Evolutionary conservation across 2,888 invertebrate species (phyloP).

Genomic region (Syrista parreyssii): DNA sequence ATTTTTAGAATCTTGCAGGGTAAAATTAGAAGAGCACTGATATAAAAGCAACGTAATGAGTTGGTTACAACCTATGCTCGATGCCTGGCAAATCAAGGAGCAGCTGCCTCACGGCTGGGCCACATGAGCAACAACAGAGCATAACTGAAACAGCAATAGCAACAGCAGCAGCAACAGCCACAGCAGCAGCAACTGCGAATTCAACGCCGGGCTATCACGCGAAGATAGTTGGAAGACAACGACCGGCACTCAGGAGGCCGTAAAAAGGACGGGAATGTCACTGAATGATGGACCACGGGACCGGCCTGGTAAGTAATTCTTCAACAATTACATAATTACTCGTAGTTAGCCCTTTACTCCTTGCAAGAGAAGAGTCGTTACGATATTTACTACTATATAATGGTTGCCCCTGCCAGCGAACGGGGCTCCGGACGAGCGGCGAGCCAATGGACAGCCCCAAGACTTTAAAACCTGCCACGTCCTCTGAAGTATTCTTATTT

Average conservation of each 20-base stretch:
- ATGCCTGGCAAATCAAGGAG: slow-evolving; percentile 1
- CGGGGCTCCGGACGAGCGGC: slow-evolving; percentile 36
- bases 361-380: slow-evolving; percentile 54
- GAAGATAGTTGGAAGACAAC: slow-evolving; percentile 32
- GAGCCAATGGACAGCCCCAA: background rate
- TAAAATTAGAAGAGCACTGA: slow-evolving; percentile 53
- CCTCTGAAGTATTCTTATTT: background rate
- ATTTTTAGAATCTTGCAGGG: slow-evolving; percentile 16
- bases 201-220: slow-evolving; percentile 34
- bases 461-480: background rate
- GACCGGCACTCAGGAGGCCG: slow-evolving; percentile 56
- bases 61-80: slow-evolving; percentile 32
- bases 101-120: background rate
- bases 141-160: background rate
- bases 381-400: slow-evolving; percentile 66
- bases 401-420: slow-evolving; percentile 49
- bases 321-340: slow-evolving; percentile 65
- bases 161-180: slow-evolving; percentile 8
- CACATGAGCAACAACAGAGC: background rate
- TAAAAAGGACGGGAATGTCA: slow-evolving; percentile 65
- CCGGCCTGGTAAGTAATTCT: slow-evolving; percentile 61
- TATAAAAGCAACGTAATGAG: slow-evolving; percentile 43
- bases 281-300: slow-evolving; percentile 60
- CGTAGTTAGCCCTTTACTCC: slow-evolving; percentile 48
- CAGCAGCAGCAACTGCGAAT: slow-evolving; percentile 30